A percentile compares a stretch with the other conserved stretches of the same genome.
Evolutionary conservation across 2,888 invertebrate genomes (phyloP).

Genomic region (Pristionchus maxplancki): DNA sequence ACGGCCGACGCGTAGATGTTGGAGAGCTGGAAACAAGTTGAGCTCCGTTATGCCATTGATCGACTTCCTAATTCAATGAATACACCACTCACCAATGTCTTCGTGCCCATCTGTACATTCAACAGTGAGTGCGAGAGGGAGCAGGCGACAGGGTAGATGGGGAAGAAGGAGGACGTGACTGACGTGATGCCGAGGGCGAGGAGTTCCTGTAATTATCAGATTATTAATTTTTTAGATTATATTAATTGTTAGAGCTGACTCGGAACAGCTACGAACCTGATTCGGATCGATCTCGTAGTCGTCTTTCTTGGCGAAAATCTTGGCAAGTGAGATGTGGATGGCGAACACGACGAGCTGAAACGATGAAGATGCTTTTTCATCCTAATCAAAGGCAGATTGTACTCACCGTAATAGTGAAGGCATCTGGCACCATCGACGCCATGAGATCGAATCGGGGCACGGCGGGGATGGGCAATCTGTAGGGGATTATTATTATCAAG

Average conservation of each 20-base stretch:
- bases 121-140: constrained; percentile 83
- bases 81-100: constrained; percentile 85
- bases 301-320: constrained; percentile 80
- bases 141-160: constrained; percentile 79
- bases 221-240: not conserved
- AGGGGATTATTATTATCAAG: too few species aligned
- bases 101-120: constrained; percentile 90
- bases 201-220: constrained; percentile 69
- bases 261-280: constrained; percentile 78
- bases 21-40: constrained; percentile 80
- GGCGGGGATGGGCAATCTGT: not conserved
- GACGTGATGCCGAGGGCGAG: constrained; percentile 81
- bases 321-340: constrained; percentile 80
- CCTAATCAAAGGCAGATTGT: too few species aligned
- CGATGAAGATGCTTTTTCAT: not conserved
- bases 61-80: too few species aligned
- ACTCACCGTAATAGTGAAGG: constrained; percentile 45
- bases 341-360: constrained; percentile 76
- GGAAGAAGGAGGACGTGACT: constrained; percentile 82
- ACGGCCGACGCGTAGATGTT: constrained; percentile 87
- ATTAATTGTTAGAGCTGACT: not conserved
- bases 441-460: constrained; percentile 67
- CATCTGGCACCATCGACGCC: constrained; percentile 56
- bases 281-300: constrained; percentile 80
- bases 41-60: not conserved